Evolutionary conservation across 2,113 vertebrate species (phyloP).

Genomic region (Climacteris rufus): DNA sequence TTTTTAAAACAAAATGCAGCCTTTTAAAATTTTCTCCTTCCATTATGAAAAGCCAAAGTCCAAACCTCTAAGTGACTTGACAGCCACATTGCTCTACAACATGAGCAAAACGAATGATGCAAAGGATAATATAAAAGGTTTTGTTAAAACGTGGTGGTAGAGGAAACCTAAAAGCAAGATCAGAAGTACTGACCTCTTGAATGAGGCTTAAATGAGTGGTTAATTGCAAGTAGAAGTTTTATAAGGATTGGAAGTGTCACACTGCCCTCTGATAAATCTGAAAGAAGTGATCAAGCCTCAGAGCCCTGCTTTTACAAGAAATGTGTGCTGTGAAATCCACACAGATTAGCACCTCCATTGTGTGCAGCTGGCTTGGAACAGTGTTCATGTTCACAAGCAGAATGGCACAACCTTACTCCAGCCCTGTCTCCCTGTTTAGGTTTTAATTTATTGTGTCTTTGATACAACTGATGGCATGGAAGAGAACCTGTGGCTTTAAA

Average conservation of each 20-base stretch:
- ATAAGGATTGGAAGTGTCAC: not conserved
- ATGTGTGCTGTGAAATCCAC: not conserved
- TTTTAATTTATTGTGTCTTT: not conserved
- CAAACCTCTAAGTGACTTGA: not conserved
- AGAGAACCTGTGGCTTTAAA: not conserved
- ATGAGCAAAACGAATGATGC: not conserved
- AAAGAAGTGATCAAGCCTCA: not conserved
- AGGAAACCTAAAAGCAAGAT: not conserved
- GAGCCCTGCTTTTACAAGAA: not conserved
- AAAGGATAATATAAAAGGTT: not conserved
- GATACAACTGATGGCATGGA: not conserved
- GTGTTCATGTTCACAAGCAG: not conserved
- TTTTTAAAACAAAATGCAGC: not conserved
- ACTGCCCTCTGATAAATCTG: not conserved
- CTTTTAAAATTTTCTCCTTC: not conserved
- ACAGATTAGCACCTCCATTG: not conserved
- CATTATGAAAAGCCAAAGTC: not conserved
- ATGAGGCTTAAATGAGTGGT: not conserved
- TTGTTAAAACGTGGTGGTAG: not conserved
- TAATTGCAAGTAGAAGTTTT: not conserved
- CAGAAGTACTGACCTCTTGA: not conserved
- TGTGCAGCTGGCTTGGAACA: not conserved
- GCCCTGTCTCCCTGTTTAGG: not conserved
- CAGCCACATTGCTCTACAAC: not conserved
- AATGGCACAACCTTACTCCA: not conserved